Evolutionary conservation across 2,888 invertebrate species (phyloP), one percentile per base, ranked within the genome.

Genomic region (Drosophila subquinaria): DNA sequence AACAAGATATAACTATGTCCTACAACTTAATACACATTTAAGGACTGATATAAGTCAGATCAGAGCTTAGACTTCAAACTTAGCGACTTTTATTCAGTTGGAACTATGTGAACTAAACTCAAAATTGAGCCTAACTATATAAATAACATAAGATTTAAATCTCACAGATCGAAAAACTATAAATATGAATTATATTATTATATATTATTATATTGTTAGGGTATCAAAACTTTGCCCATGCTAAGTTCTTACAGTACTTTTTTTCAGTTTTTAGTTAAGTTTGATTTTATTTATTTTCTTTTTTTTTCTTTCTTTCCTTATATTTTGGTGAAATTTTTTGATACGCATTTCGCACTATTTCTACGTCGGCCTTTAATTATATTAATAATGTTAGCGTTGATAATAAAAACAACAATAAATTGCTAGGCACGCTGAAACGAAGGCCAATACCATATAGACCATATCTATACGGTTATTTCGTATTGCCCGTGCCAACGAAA

Each of bases 341-440:
- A 65, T 65, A 74, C 71, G 52, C 70, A 76, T 71, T 79, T 82
- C 86, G 77, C 86, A 80, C 82, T 85, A 76, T 73, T 85, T 51
- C 48, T 42, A 64, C 15, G 40, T 40, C 56, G 60, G 43, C 45
- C 47, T 70, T 77, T 81, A 78, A 78, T 83, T 81, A 83, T 83
- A 75, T 87, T 78, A 70, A 82, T 86, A 86, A 70, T 73, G 61
- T 47, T 59, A 57, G 69, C 63, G 70, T 38, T 78, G 76, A 77
- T 77, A 73, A 69, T 67, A 76, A 73, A 76, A 63, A 69, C 36
- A 68, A 66, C 73, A 69, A 82, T 77, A 81, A 73, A 77, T 82
- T 70, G 52, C 56, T 45, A 52, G 64, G 51, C 63, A 57, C 63
- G 51, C 57, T 38, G n/a, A 57, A 48, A 47, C 61, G 67, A 82